Evolutionary conservation across 1,140 invertebrate genomes (phyloP).

Genomic region (Mesaphorura yosii): DNA sequence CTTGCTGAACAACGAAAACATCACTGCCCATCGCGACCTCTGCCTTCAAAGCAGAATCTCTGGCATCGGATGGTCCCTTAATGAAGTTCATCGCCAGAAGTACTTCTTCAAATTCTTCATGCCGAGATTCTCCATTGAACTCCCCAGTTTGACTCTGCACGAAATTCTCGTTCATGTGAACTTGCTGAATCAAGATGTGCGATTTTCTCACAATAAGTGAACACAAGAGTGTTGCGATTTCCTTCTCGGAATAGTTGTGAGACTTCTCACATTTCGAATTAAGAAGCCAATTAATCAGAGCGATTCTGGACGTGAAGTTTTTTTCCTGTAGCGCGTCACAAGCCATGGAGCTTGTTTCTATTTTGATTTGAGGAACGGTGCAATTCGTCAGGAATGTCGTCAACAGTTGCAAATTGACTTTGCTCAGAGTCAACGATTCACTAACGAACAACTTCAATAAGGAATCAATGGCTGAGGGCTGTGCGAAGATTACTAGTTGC

Average conservation of each 20-base stretch:
- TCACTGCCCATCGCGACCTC: too few relatives aligned
- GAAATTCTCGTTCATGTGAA: background rate
- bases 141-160: too few relatives aligned
- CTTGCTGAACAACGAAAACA: too few relatives aligned
- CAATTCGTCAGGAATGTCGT: constrained; percentile 14
- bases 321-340: background rate
- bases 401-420: constrained; percentile 10
- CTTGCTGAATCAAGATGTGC: constrained; percentile 8
- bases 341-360: background rate
- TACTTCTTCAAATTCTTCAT: constrained; percentile 17
- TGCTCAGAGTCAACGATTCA: background rate
- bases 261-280: background rate
- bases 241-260: background rate
- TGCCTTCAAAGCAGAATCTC: too few relatives aligned
- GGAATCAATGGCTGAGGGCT: constrained; percentile 13
- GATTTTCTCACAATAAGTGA: constrained; percentile 21
- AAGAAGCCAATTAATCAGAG: constrained; percentile 20
- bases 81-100: constrained; percentile 14
- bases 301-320: background rate
- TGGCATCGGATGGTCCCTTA: background rate
- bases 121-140: too few relatives aligned
- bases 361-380: constrained; percentile 9
- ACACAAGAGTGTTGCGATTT: constrained; percentile 12
- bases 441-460: constrained; percentile 12
- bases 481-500: constrained; percentile 13